A percentile compares a stretch with the other conserved stretches of the same genome.
Evolutionary conservation across 2,797 vertebrate species (phyloP).

Genomic region (Ctenopoma multispine): DNA sequence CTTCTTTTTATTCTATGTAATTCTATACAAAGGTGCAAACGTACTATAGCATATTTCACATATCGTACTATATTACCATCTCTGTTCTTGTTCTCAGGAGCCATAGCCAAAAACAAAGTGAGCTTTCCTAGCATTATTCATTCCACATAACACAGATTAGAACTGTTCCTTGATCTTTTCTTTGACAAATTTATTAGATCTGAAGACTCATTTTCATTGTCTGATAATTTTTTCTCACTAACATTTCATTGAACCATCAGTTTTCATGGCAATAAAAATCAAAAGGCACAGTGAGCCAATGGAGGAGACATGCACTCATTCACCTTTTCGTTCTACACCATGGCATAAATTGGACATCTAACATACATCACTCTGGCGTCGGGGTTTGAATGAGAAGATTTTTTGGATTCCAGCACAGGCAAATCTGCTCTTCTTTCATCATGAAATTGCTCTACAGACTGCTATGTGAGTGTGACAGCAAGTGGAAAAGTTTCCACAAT

Average conservation of each 20-base stretch:
- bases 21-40: background rate
- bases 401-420: slow-evolving; percentile 17
- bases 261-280: slow-evolving; percentile 51
- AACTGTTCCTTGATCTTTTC: slow-evolving; percentile 44
- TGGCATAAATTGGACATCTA: slow-evolving; percentile 50
- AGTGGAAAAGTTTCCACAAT: slow-evolving; percentile 59
- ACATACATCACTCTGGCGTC: slow-evolving; percentile 17
- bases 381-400: background rate
- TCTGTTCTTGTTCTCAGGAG: too few species aligned
- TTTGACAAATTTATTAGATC: slow-evolving; percentile 50
- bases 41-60: too few species aligned
- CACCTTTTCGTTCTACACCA: slow-evolving; percentile 29
- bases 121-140: slow-evolving; percentile 40
- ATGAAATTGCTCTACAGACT: slow-evolving; percentile 21
- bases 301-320: slow-evolving; percentile 35
- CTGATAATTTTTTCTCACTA: slow-evolving; percentile 51
- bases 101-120: slow-evolving; percentile 37
- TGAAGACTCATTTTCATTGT: slow-evolving; percentile 48
- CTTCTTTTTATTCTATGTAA: background rate
- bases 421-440: slow-evolving; percentile 5
- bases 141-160: slow-evolving; percentile 15
- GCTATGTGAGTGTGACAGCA: slow-evolving; percentile 30
- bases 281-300: slow-evolving; percentile 39
- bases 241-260: slow-evolving; percentile 54
- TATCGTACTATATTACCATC: background rate